These are phyloP conservation scores for Chloromyia formosa DNA, from an alignment of 2,888 invertebrate genomes.

Conservation along the genomic window DNA sequence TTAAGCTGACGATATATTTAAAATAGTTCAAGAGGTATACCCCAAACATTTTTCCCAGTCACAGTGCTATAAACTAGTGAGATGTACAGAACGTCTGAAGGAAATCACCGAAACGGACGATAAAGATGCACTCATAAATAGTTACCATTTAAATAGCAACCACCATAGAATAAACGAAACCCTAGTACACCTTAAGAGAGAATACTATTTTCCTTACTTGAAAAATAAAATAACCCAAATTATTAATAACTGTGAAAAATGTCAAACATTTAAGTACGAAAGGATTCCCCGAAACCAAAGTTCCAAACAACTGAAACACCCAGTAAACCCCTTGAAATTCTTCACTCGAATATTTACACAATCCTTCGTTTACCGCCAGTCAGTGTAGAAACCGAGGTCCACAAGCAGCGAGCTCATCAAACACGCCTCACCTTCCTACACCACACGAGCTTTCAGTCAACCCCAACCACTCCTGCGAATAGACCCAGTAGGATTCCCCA, in stretches of 20 bases:
- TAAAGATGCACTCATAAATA: conserved; percentile 40
- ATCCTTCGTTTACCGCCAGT: no score
- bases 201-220: conserved; percentile 42
- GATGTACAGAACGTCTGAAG: conserved; percentile 6
- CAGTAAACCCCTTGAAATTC: conserved; percentile 41
- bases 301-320: conserved; percentile 39
- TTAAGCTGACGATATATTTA: conserved; percentile 48
- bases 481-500: no score
- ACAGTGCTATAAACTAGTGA: conserved; percentile 21
- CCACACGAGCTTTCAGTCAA: no score
- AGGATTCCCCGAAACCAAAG: conserved; percentile 46
- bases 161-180: conserved; percentile 45
- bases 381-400: no score
- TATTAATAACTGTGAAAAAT: conserved; percentile 45
- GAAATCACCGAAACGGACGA: conserved; percentile 44
- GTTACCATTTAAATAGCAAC: conserved; percentile 43
- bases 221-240: conserved; percentile 42
- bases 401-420: no score
- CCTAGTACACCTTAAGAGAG: conserved; percentile 37
- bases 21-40: conserved; percentile 47
- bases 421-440: no score
- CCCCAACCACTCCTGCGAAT: no score
- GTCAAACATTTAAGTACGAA: conserved; percentile 41
- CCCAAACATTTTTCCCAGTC: conserved; percentile 27
- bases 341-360: conserved; percentile 14